These are phyloP conservation scores for Dynastes hyllus DNA, from an alignment of 2,888 invertebrate species.

Conservation along the genomic window DNA sequence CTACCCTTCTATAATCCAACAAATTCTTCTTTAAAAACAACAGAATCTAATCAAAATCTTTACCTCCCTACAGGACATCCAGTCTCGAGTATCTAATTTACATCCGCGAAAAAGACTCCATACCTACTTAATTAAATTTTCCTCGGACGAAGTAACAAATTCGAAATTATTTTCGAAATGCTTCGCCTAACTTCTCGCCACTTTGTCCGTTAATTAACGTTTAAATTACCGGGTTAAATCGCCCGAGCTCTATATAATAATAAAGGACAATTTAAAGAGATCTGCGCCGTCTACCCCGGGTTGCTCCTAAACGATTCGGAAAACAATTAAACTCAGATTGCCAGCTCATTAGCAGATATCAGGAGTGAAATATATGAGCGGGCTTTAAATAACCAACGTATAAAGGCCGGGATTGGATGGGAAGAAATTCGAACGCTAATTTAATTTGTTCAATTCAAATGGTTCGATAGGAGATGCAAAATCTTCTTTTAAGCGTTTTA, in stretches of 20 bases:
- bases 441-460: slow-evolving; percentile 25
- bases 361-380: slow-evolving; percentile 18
- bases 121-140: slow-evolving; percentile 10
- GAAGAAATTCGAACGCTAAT: slow-evolving; percentile 14
- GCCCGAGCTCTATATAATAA: slow-evolving; percentile 17
- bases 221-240: slow-evolving; percentile 32
- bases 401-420: background rate
- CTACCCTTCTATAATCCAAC: too few relatives aligned
- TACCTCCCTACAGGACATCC: too few relatives aligned
- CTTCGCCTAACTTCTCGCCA: slow-evolving; percentile 3
- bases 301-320: slow-evolving; percentile 33
- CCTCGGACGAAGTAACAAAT: slow-evolving; percentile 18
- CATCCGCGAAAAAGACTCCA: background rate
- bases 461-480: background rate
- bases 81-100: background rate
- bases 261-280: slow-evolving; percentile 36
- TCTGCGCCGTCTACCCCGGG: slow-evolving; percentile 5
- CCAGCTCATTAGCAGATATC: slow-evolving; percentile 47
- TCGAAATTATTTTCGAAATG: slow-evolving; percentile 23
- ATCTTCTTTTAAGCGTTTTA: background rate
- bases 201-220: slow-evolving; percentile 35
- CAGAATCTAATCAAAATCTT: too few relatives aligned
- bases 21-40: too few relatives aligned
- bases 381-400: slow-evolving; percentile 14
- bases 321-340: slow-evolving; percentile 47